A percentile compares a stretch with the other conserved stretches of the same genome.
Conservation (phyloP, 2,888 invertebrate genomes). For the Ctena decussata region DNA sequence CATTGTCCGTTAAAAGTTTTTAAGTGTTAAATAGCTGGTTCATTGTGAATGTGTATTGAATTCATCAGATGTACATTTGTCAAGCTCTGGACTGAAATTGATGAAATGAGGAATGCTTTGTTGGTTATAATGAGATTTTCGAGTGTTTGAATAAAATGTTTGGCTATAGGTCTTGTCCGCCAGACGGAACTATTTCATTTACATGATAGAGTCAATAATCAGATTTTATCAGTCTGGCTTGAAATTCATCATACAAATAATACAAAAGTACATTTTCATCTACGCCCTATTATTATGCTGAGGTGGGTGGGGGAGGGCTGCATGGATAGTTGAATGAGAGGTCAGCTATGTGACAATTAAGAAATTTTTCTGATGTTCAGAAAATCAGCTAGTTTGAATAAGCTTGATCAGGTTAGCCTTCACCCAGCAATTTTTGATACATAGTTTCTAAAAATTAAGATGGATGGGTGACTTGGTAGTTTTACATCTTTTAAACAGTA, state of each 20-base stretch:
- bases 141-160: neutral
- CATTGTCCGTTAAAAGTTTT: no score
- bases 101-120: neutral
- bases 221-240: neutral
- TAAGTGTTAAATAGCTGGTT: neutral
- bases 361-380: no score
- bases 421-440: neutral
- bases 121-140: neutral
- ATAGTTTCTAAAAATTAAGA: no score
- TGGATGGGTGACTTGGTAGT: no score
- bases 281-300: neutral
- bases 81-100: neutral
- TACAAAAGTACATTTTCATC: neutral
- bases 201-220: neutral
- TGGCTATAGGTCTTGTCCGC: neutral
- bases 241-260: conserved; percentile 2
- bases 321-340: neutral
- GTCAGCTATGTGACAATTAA: neutral
- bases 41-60: neutral
- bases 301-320: neutral
- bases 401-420: neutral
- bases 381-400: no score
- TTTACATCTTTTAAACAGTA: no score
- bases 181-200: neutral
- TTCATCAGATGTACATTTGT: neutral